Evolutionary conservation across 2,888 invertebrate genomes (phyloP).

Genomic region (Andrena bucephala): DNA sequence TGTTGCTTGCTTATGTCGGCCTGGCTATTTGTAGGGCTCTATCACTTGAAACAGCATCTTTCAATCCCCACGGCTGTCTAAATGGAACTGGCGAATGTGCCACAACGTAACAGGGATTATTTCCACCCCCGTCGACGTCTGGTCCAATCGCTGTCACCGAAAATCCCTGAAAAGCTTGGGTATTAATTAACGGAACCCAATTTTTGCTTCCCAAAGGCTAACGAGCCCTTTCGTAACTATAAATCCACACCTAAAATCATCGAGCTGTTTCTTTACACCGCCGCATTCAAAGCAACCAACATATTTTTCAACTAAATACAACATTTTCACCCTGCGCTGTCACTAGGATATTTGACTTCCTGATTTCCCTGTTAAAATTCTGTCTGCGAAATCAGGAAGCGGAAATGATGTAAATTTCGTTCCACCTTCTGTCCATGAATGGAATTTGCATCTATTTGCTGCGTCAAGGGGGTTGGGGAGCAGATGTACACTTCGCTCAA

Average conservation of each 20-base stretch:
- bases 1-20: no score
- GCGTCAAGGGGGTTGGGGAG: background rate
- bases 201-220: conserved; percentile 3
- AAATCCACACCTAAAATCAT: background rate
- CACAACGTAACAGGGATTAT: background rate
- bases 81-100: background rate
- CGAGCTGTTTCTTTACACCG: background rate
- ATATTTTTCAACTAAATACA: background rate
- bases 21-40: no score
- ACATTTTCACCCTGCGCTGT: background rate
- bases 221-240: background rate
- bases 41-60: no score
- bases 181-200: conserved; percentile 18
- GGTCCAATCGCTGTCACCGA: background rate
- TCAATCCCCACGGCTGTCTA: no score
- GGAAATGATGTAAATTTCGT: background rate
- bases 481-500: background rate
- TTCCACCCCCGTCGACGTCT: background rate
- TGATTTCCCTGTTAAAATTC: conserved; percentile 18
- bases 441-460: conserved; percentile 21
- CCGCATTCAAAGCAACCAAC: background rate
- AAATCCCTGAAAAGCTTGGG: background rate
- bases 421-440: background rate
- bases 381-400: background rate
- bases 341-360: background rate